A percentile compares a stretch with the other conserved stretches of the same genome.
Conservation (phyloP, 2,888 invertebrate species). For the Leucophora obtusa region DNA sequence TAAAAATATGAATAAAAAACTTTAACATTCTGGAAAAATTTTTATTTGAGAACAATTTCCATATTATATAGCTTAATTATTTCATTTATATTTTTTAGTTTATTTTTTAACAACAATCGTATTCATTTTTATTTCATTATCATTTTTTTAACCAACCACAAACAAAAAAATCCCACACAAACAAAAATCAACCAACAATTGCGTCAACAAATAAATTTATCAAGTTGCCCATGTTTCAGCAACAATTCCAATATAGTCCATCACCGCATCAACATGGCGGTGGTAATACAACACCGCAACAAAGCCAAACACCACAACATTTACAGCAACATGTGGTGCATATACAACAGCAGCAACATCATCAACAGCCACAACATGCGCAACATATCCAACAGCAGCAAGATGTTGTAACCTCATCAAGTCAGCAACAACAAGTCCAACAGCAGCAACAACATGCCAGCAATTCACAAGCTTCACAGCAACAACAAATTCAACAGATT, state of each 20-base stretch:
- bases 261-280: conserved; percentile 75
- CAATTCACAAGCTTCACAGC: conserved; percentile 63
- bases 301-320: conserved; percentile 75
- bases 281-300: conserved; percentile 72
- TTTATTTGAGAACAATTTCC: not conserved
- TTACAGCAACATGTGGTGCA: conserved; percentile 77
- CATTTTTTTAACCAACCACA: conserved; percentile 52
- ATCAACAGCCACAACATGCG: conserved; percentile 71
- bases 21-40: no score
- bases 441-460: conserved; percentile 67
- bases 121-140: conserved; percentile 60
- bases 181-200: conserved; percentile 57
- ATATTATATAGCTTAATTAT: conserved; percentile 12
- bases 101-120: conserved; percentile 51
- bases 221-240: conserved; percentile 78
- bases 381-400: conserved; percentile 75
- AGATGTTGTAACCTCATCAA: conserved; percentile 78
- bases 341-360: conserved; percentile 74
- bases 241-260: conserved; percentile 79
- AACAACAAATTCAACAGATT: conserved; percentile 77
- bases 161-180: conserved; percentile 32
- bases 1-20: no score
- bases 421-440: conserved; percentile 70
- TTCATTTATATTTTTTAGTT: conserved; percentile 27
- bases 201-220: conserved; percentile 74